Conservation (phyloP, 2,888 invertebrate genomes). For the Ormyrus thymus region DNA sequence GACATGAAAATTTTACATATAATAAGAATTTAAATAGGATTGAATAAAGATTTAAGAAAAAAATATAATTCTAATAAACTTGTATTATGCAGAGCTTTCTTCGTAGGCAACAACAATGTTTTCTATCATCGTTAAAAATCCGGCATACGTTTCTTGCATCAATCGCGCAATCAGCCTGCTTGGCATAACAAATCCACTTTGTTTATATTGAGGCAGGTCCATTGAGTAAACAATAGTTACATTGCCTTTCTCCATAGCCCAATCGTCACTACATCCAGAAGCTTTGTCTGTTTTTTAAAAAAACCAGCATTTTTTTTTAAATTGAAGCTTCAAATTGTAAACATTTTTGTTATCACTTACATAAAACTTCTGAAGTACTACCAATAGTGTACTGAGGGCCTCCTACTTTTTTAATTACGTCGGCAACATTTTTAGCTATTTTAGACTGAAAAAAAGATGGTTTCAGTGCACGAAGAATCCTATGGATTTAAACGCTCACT, state of each 20-base stretch:
- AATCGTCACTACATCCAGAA: constrained; percentile 81
- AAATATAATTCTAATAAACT: constrained; percentile 19
- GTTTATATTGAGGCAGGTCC: constrained; percentile 79
- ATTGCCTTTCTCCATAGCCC: constrained; percentile 77
- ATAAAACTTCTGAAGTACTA: constrained; percentile 10
- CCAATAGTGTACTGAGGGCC: constrained; percentile 19
- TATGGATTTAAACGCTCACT: not conserved
- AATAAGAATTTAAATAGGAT: constrained; percentile 15
- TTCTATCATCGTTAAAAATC: constrained; percentile 75
- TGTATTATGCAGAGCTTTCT: not conserved
- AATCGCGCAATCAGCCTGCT: constrained; percentile 77
- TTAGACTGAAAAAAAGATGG: constrained; percentile 13
- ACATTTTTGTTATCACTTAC: constrained; percentile 19
- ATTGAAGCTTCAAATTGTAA: not conserved
- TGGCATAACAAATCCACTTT: constrained; percentile 76
- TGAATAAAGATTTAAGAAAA: constrained; percentile 32
- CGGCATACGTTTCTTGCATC: constrained; percentile 78
- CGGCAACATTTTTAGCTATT: constrained; percentile 1
- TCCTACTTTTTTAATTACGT: not conserved
- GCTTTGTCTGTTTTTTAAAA: constrained; percentile 73
- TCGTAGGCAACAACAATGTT: constrained; percentile 61
- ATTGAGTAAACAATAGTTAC: constrained; percentile 80
- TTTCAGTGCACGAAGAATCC: not conserved
- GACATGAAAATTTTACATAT: constrained; percentile 22
- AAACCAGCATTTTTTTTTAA: not conserved